phyloP scores from a whole-genome alignment of 2,113 vertebrate species.

The Phaethornis superciliosus region DNA sequence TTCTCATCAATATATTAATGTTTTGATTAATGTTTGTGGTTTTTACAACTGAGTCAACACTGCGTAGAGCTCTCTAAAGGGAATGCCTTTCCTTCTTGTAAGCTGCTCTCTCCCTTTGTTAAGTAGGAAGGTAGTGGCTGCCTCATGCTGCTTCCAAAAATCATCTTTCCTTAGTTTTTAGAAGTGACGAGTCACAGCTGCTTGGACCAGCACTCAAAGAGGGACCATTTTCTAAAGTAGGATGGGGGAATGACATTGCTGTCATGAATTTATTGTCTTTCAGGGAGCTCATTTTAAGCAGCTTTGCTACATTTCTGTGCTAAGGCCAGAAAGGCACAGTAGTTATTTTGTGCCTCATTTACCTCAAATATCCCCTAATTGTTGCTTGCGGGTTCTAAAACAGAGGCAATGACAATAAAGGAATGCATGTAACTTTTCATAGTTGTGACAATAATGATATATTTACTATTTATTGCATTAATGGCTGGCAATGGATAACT shows the following conservation, averaged over 20 bases:
- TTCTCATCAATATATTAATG: neutral
- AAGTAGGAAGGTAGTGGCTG: neutral
- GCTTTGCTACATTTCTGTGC: neutral
- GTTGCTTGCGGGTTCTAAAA: slow-evolving; percentile 57
- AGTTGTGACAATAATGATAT: slow-evolving; percentile 15
- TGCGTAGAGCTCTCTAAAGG: neutral
- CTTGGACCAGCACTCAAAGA: neutral
- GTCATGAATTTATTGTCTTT: neutral
- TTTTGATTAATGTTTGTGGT: neutral
- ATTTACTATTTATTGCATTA: slow-evolving; percentile 55
- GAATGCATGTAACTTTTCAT: neutral
- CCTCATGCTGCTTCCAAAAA: neutral
- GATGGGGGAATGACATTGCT: neutral
- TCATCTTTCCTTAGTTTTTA: neutral
- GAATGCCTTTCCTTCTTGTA: neutral
- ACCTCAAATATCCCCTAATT: slow-evolving; percentile 59
- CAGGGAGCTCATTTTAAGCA: neutral
- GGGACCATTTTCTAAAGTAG: neutral
- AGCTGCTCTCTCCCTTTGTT: neutral
- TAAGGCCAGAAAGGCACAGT: slow-evolving; percentile 11
- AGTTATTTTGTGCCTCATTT: slow-evolving; percentile 66
- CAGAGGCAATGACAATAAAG: slow-evolving; percentile 28
- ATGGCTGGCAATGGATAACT: slow-evolving; percentile 35
- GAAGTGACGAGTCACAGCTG: neutral
- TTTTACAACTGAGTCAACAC: neutral